These are phyloP conservation scores for Lamproptera curius DNA, from an alignment of 2,888 invertebrate genomes.

Conservation along the genomic window DNA sequence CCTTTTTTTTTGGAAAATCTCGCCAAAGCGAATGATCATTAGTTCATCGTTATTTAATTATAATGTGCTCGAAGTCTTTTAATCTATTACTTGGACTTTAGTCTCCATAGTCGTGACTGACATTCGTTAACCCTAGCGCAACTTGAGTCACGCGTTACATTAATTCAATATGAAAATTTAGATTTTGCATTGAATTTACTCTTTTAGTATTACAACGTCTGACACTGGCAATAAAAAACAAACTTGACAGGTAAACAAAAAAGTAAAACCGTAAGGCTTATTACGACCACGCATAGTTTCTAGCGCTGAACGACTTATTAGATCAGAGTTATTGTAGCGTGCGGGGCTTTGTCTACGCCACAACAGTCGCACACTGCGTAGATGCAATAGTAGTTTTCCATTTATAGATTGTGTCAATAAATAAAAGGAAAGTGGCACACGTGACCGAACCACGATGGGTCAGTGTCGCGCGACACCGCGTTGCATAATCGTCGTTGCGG, in stretches of 20 bases:
- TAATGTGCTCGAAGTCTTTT: too few relatives aligned
- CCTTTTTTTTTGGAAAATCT: too few relatives aligned
- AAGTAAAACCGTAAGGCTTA: background rate
- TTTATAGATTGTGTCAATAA: conserved; percentile 72
- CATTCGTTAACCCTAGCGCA: too few relatives aligned
- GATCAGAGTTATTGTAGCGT: background rate
- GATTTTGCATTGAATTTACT: too few relatives aligned
- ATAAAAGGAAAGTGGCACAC: conserved; percentile 73
- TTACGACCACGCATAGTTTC: background rate
- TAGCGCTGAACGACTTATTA: background rate
- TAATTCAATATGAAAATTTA: too few relatives aligned
- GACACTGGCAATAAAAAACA: background rate
- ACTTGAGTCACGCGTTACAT: too few relatives aligned
- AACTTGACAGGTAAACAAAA: background rate
- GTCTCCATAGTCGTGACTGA: too few relatives aligned
- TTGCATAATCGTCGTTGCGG: conserved; percentile 69
- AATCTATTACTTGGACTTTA: too few relatives aligned
- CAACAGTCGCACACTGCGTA: conserved; percentile 28
- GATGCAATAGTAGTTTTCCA: conserved; percentile 50
- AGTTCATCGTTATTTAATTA: too few relatives aligned
- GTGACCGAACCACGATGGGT: conserved; percentile 58
- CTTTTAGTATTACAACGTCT: too few relatives aligned
- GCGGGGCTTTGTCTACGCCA: conserved; percentile 9
- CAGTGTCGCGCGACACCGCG: conserved; percentile 56
- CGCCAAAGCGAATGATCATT: too few relatives aligned